Evolutionary conservation across 2,797 vertebrate genomes (phyloP).

Genomic region (Syngnathus acus): DNA sequence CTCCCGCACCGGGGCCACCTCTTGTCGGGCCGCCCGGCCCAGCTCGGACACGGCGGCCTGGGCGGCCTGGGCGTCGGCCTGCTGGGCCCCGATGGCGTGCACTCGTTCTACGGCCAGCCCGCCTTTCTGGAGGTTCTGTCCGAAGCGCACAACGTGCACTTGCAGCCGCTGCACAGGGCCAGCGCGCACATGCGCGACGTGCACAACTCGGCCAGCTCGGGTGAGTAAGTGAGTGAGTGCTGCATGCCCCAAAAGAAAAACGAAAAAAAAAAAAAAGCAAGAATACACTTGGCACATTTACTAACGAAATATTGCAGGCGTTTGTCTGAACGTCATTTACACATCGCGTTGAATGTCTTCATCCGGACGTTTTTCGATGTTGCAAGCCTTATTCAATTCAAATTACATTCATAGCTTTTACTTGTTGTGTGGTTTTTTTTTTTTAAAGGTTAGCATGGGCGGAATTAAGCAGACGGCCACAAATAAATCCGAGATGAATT

Average conservation of each 20-base stretch:
- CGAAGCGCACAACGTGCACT: conserved; percentile 83
- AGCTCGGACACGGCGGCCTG: conserved; percentile 64
- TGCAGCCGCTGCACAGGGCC: conserved; percentile 81
- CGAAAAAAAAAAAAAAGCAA: no score
- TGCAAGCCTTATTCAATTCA: neutral
- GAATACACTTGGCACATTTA: no score
- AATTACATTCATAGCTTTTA: neutral
- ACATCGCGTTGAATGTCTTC: neutral
- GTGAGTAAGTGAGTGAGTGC: conserved; percentile 56
- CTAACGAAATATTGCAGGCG: no score
- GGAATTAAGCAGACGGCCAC: no score
- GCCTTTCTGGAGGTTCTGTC: conserved; percentile 89
- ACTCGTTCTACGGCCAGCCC: conserved; percentile 89
- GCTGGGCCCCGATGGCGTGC: conserved; percentile 82
- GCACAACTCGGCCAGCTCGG: conserved; percentile 83
- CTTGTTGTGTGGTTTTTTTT: no score
- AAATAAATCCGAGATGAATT: neutral
- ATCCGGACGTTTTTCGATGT: no score
- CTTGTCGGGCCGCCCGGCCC: conserved; percentile 79
- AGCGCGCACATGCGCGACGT: conserved; percentile 61
- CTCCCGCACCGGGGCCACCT: conserved; percentile 81
- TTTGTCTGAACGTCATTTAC: no score
- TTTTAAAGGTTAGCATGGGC: no score
- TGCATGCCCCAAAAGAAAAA: no score
- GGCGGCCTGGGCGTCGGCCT: conserved; percentile 73